These are phyloP conservation scores for Pimpla rufipes DNA, from an alignment of 2,888 invertebrate genomes.

Conservation along the genomic window DNA sequence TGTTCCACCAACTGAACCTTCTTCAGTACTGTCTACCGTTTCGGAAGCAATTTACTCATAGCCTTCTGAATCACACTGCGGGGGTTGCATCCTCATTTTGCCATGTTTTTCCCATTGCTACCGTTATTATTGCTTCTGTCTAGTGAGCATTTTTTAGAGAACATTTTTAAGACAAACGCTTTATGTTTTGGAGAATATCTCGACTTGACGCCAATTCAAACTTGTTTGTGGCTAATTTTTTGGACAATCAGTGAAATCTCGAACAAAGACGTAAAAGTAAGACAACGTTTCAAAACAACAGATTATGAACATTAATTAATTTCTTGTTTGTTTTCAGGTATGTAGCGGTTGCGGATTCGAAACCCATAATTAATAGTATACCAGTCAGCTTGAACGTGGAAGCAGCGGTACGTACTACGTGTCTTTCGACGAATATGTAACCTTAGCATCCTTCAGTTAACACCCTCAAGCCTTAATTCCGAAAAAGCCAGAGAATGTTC, in stretches of 20 bases:
- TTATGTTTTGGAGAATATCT: no score
- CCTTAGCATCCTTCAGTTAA: neutral
- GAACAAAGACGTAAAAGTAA: neutral
- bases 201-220: neutral
- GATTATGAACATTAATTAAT: neutral
- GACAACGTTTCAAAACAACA: neutral
- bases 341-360: slow-evolving; percentile 2
- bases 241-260: neutral
- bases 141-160: slow-evolving; percentile 63
- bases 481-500: slow-evolving; percentile 35
- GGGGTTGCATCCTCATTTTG: slow-evolving; percentile 8
- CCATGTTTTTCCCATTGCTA: slow-evolving; percentile 15
- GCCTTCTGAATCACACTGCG: slow-evolving; percentile 59
- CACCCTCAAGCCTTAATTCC: slow-evolving; percentile 28
- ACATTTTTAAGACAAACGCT: no score
- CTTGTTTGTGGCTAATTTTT: neutral
- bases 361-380: neutral
- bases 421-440: neutral
- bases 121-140: slow-evolving; percentile 49
- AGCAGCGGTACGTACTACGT: neutral
- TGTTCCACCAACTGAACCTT: slow-evolving; percentile 16
- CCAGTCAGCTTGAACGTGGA: neutral
- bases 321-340: slow-evolving; percentile 17
- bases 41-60: slow-evolving; percentile 76
- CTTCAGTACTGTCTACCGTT: slow-evolving; percentile 71